Evolutionary conservation across 2,113 vertebrate species (phyloP), one percentile per base, ranked within the genome.

Genomic region (Neogale vison): DNA sequence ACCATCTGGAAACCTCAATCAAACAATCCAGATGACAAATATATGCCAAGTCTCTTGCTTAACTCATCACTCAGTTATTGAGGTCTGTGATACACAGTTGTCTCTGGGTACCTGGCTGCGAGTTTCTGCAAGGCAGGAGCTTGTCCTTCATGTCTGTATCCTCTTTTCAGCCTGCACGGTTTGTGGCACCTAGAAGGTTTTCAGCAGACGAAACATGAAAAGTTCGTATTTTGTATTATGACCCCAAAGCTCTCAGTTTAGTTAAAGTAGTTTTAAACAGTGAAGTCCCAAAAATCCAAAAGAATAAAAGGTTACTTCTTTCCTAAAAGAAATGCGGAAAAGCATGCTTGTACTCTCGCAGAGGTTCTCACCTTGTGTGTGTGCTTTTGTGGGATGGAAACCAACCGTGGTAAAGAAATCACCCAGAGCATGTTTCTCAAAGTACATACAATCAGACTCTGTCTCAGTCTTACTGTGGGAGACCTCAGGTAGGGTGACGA

Each of bases 241-340:
- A 72, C 24, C 26, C 31, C 52, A 90, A 76, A 81, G 26, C 10
- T 55, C 50, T 94, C 26, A 21, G 18, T 42, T 76, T 47, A 61
- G 36, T 84, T 93, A 42, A 90, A 71, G 61, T 67, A 18, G 17
- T 85, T 92, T 92, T 55, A 86, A 93, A 59, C 1, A 57, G 23
- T 61, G 17, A 95, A 14, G 23, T 63, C 85, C 10, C 34, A 71
- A 87, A 92, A 34, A n/a, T 86, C 34, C 31, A 67, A 89, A 89
- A 74, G 13, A 72, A 55, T 34, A 83, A 83, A 88, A 85, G 0
- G 9, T 61, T 39, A 42, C n/a, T 21, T 69, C 17, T 55, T 88
- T 61, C 80, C 39, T 15, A 29, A 82, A 92, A 93, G 55, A n/a
- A 72, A 55, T 7, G 21, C 29, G 24, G 36, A 11, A 87, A 63